A percentile compares a stretch with the other conserved stretches of the same genome.
Conservation (phyloP, 53 echinoderm and acorn worm genomes). For the Hippasteria phrygiana region DNA sequence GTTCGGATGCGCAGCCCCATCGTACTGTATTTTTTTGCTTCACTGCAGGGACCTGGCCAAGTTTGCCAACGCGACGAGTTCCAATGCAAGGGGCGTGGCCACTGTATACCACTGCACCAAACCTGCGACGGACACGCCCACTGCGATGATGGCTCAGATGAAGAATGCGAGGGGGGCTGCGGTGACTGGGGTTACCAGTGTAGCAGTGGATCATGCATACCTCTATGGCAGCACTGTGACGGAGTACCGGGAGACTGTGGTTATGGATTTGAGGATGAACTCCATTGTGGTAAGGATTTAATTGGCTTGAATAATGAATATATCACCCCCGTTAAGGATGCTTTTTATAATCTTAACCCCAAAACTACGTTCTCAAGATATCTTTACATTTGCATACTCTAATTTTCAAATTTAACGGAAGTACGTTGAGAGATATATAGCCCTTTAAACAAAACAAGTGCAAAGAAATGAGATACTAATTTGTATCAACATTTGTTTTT, state of each 20-base stretch:
- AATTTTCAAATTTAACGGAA: too few relatives aligned
- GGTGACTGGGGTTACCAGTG: slow-evolving; percentile 59
- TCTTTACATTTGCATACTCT: too few relatives aligned
- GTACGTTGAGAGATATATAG: too few relatives aligned
- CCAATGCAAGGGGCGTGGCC: neutral
- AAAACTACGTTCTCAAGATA: too few relatives aligned
- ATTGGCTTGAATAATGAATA: neutral
- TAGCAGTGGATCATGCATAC: slow-evolving; percentile 29
- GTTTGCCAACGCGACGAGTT: slow-evolving; percentile 7
- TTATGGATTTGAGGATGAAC: slow-evolving; percentile 12
- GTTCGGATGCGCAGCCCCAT: too few relatives aligned
- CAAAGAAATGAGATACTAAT: too few relatives aligned
- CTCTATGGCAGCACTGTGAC: slow-evolving; percentile 12
- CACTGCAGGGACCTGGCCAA: neutral
- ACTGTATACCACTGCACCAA: slow-evolving; percentile 7
- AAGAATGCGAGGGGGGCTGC: slow-evolving; percentile 53
- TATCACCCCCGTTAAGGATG: too few relatives aligned
- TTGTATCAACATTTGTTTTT: too few relatives aligned
- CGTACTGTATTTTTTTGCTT: neutral
- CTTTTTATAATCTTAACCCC: too few relatives aligned
- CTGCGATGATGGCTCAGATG: slow-evolving; percentile 85
- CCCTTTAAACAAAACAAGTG: too few relatives aligned
- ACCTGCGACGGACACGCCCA: slow-evolving; percentile 69
- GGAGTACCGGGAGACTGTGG: slow-evolving; percentile 20
- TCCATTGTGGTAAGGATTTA: slow-evolving; percentile 5